A percentile compares a stretch with the other conserved stretches of the same genome.
Evolutionary conservation across 2,797 vertebrate genomes (phyloP).

Genomic region (Sebastes variabilis): DNA sequence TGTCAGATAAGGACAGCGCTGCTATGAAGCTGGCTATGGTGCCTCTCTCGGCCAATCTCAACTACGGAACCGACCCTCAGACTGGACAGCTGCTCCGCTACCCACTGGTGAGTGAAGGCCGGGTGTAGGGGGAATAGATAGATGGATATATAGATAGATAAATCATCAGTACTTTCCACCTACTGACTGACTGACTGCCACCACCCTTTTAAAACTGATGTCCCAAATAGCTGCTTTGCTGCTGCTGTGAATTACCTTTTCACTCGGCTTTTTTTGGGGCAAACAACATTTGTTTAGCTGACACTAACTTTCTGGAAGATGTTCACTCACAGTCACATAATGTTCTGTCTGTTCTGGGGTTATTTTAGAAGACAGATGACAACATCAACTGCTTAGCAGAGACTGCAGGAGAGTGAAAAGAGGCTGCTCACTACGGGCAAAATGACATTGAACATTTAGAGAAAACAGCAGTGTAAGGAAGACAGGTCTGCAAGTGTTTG

Average conservation of each 20-base stretch:
- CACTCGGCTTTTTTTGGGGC: background rate
- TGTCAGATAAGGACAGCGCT: slow-evolving; percentile 66
- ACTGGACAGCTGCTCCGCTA: slow-evolving; percentile 84
- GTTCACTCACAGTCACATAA: background rate
- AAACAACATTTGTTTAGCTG: background rate
- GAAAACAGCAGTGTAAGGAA: background rate
- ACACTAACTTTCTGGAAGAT: background rate
- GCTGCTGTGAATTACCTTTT: background rate
- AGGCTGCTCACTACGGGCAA: background rate
- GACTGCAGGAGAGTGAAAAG: slow-evolving; percentile 9
- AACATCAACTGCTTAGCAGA: slow-evolving; percentile 11
- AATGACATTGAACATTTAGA: slow-evolving; percentile 4
- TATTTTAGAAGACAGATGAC: slow-evolving; percentile 17
- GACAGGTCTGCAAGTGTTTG: background rate
- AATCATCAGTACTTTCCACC: background rate
- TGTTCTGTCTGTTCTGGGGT: background rate
- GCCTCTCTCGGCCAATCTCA: slow-evolving; percentile 88
- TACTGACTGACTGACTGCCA: background rate
- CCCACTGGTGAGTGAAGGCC: slow-evolving; percentile 83
- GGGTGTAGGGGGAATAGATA: background rate
- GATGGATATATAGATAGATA: too few relatives aligned
- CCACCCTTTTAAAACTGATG: background rate
- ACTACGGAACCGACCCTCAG: slow-evolving; percentile 86
- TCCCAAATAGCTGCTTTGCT: background rate
- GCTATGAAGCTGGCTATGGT: slow-evolving; percentile 90